Evolutionary conservation across 2,888 invertebrate genomes (phyloP).

Genomic region (Sicus ferrugineus): DNA sequence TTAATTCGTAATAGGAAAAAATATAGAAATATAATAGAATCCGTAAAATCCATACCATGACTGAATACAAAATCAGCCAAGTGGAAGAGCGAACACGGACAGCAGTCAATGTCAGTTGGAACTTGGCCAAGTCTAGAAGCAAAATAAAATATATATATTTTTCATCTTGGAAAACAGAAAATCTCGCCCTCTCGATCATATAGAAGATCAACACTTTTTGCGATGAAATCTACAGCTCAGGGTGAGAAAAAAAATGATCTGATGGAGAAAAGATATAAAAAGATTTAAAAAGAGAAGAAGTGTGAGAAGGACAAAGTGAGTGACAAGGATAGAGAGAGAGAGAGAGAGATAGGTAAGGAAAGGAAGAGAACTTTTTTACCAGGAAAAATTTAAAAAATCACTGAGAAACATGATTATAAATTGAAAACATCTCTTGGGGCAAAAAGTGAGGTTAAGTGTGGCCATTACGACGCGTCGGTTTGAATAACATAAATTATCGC

Average conservation of each 20-base stretch:
- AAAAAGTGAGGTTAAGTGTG: too few relatives aligned
- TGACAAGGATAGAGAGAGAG: background rate
- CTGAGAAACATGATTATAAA: too few relatives aligned
- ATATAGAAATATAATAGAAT: background rate
- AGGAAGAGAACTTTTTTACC: background rate
- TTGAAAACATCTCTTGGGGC: too few relatives aligned
- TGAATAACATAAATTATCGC: too few relatives aligned
- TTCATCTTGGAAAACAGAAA: background rate
- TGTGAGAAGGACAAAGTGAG: background rate
- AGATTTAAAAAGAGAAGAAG: background rate
- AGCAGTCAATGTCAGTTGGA: slow-evolving; percentile 60
- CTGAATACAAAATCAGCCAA: slow-evolving; percentile 6
- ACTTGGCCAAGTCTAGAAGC: slow-evolving; percentile 46
- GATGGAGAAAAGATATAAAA: too few relatives aligned
- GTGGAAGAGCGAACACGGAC: slow-evolving; percentile 40
- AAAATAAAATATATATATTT: background rate
- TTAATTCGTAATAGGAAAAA: background rate
- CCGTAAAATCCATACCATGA: slow-evolving; percentile 13
- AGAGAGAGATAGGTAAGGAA: background rate
- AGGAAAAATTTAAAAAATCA: too few relatives aligned
- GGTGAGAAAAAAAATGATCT: too few relatives aligned
- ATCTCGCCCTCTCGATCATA: background rate
- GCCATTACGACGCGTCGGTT: too few relatives aligned
- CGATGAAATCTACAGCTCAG: background rate
- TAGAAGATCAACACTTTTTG: background rate